These are phyloP conservation scores for Lichenostomus cassidix DNA, from an alignment of 2,113 vertebrate genomes.

Conservation along the genomic window DNA sequence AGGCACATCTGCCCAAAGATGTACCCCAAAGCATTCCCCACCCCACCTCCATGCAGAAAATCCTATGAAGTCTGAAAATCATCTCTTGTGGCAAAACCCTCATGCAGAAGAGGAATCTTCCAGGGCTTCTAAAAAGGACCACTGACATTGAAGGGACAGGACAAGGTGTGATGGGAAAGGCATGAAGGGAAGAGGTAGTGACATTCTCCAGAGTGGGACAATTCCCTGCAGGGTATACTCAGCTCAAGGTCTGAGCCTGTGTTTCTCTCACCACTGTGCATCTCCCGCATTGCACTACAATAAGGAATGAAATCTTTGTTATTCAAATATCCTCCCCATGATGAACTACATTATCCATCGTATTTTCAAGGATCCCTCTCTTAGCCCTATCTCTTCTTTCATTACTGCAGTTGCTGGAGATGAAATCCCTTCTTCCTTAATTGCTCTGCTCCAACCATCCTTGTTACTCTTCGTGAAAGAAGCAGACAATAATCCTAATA, in stretches of 20 bases:
- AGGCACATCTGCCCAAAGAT: neutral
- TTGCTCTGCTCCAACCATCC: constrained; percentile 12
- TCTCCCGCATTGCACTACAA: neutral
- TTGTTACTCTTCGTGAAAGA: constrained; percentile 13
- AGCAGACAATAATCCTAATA: constrained; percentile 49
- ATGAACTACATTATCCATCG: neutral
- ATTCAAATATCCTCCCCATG: neutral
- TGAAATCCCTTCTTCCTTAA: constrained; percentile 31
- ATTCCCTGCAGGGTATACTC: neutral
- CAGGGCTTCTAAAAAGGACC: neutral
- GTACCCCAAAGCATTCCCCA: neutral
- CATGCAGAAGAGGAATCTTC: neutral
- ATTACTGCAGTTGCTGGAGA: constrained; percentile 27
- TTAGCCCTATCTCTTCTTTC: constrained; percentile 4
- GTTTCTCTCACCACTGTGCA: neutral
- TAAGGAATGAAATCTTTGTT: neutral
- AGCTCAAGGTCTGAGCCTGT: neutral
- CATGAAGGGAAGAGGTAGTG: neutral
- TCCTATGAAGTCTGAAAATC: neutral
- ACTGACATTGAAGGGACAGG: neutral
- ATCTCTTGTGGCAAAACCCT: neutral
- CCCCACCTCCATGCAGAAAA: neutral
- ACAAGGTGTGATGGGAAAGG: neutral
- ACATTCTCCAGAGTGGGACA: neutral
- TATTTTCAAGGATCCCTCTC: constrained; percentile 18